Base-by-base conservation (phyloP, 1,140 invertebrate species). In the Macrosteles quadrilineatus region DNA sequence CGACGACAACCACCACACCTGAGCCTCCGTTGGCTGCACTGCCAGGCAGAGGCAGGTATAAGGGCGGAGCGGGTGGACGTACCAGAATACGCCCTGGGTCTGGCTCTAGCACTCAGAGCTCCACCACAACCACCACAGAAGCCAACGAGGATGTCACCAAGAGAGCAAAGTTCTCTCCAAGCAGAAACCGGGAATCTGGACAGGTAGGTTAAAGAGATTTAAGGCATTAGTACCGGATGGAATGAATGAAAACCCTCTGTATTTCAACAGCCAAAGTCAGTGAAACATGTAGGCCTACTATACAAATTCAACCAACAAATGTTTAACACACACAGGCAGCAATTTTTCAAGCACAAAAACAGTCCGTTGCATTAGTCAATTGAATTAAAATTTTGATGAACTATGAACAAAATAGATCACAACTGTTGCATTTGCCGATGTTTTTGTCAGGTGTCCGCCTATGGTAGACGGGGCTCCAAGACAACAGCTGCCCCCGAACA, bases 1-100 rank as follows among this genome's bases (percentile, higher is more conserved):
- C 74, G 0, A 78, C 76, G 4, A 76, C 79, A 1, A 78, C 77
- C 11, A 77, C 75, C 3, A 63, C 76, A 4, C 71, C 72, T 2
- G 73, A 68, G 45, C 74, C 76, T 77, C 78, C 69, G 68, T 76
- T 71, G 71, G 12, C 21, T 3, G 36, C 50, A 63, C 47, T 3
- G n/a, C 69, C 1, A 67, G 73, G 65, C 2, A 57, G 50, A 59
- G 50, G 47, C 25, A 68, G 69, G 43, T 67, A 67, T 66, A 45
- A 68, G 1, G 53, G 55, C 1, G 68, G 62, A 21, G 31, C 23
- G 21, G 68, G 63, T 21, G 19, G 12, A 25, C 47, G 27, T 25
- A 43, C 66, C 63, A 30, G 27, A 36, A 21, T 63, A 19, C 31
- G 68, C 2, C 12, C 43, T 11, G 17, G 36, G 9, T 55, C 66